phyloP scores from a whole-genome alignment of 2,888 invertebrate genomes.

The Odontocolon sp. region DNA sequence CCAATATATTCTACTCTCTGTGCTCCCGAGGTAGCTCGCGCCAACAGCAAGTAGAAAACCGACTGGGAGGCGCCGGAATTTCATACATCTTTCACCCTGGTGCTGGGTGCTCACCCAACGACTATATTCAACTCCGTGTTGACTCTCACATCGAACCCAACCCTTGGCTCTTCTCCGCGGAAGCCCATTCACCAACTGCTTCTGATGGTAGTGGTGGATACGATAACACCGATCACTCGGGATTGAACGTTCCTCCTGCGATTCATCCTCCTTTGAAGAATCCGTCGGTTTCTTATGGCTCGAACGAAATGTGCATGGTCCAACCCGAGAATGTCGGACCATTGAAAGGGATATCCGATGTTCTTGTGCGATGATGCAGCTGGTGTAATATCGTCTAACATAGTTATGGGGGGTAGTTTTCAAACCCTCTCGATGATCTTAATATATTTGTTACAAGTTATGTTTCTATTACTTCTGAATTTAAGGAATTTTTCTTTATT shows the following conservation, averaged over 20 bases:
- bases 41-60: constrained; percentile 74
- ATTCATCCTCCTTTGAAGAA: constrained; percentile 78
- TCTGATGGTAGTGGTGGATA: constrained; percentile 48
- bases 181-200: constrained; percentile 55
- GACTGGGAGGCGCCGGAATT: constrained; percentile 79
- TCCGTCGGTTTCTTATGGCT: constrained; percentile 40
- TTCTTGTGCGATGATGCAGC: constrained; percentile 8
- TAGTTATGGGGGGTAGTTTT: constrained; percentile 4
- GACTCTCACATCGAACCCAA: constrained; percentile 12
- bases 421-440: not conserved
- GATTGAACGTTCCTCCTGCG: constrained; percentile 81
- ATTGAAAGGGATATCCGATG: constrained; percentile 48
- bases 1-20: constrained; percentile 78
- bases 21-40: constrained; percentile 24
- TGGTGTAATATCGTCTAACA: constrained; percentile 10
- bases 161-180: constrained; percentile 34
- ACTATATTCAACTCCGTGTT: not conserved
- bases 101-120: constrained; percentile 3
- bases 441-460: not conserved
- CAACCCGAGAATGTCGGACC: constrained; percentile 38
- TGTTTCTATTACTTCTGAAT: too few species aligned
- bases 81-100: constrained; percentile 76
- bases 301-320: too few species aligned
- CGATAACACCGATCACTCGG: constrained; percentile 72
- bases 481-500: too few species aligned